These are phyloP conservation scores for Callinectes sapidus DNA, from an alignment of 2,888 invertebrate genomes.

Conservation along the genomic window DNA sequence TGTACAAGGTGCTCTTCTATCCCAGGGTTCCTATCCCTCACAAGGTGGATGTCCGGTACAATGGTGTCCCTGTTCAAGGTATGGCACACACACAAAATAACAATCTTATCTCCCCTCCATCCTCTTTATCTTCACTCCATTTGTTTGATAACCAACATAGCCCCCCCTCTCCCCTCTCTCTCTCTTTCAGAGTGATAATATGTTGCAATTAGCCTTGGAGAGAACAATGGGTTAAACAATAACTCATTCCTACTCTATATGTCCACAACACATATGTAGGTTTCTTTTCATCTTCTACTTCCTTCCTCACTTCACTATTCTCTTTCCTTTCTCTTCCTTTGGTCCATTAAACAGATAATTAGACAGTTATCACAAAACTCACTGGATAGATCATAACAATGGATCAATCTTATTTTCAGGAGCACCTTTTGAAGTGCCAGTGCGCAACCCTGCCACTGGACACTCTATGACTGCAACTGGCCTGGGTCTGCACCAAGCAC, in stretches of 20 bases:
- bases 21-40: constrained; percentile 92
- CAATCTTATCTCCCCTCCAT: no score
- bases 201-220: no score
- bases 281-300: not conserved
- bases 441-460: constrained; percentile 82
- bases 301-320: not conserved
- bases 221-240: no score
- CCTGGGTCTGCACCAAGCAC: constrained; percentile 88
- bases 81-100: no score
- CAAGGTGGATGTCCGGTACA: constrained; percentile 89
- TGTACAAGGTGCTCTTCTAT: constrained; percentile 91
- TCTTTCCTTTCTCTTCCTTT: no score
- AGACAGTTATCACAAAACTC: not conserved
- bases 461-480: constrained; percentile 87
- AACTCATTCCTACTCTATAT: not conserved
- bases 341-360: no score
- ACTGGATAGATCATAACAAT: not conserved
- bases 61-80: constrained; percentile 84
- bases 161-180: no score
- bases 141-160: no score
- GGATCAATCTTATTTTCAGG: constrained; percentile 75
- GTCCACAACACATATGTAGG: not conserved
- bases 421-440: constrained; percentile 80
- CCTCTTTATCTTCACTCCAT: no score
- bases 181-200: no score